These are phyloP conservation scores for Gadus macrocephalus DNA, from an alignment of 2,113 vertebrate genomes.

Conservation along the genomic window DNA sequence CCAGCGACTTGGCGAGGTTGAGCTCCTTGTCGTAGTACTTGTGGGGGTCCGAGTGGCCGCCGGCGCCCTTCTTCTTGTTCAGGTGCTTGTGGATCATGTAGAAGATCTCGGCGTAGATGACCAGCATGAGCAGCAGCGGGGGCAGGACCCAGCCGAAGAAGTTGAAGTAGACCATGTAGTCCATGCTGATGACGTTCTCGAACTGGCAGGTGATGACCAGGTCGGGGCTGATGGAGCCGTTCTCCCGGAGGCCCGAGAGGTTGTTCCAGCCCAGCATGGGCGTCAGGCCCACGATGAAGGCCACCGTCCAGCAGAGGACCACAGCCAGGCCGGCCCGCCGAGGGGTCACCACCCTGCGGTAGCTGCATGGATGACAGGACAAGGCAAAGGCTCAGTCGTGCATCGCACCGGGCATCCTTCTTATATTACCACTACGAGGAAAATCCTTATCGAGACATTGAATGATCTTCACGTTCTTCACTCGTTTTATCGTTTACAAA, in stretches of 20 bases:
- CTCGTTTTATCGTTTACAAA: too few species aligned
- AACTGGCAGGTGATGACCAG: slow-evolving; percentile 86
- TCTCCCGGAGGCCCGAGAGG: slow-evolving; percentile 67
- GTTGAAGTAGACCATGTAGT: slow-evolving; percentile 99
- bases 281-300: slow-evolving; percentile 87
- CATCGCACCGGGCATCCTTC: too few species aligned
- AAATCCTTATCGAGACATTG: too few species aligned
- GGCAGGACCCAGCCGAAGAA: slow-evolving; percentile 97
- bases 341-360: slow-evolving; percentile 86
- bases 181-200: slow-evolving; percentile 97
- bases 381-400: too few species aligned
- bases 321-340: slow-evolving; percentile 83
- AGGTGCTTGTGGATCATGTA: slow-evolving; percentile 96
- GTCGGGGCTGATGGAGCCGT: slow-evolving; percentile 65
- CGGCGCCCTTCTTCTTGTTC: slow-evolving; percentile 87
- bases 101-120: slow-evolving; percentile 95
- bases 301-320: slow-evolving; percentile 84
- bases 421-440: too few species aligned
- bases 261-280: slow-evolving; percentile 99
- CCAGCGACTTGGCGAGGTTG: slow-evolving; percentile 93
- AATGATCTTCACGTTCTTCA: too few species aligned
- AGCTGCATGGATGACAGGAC: slow-evolving; percentile 69
- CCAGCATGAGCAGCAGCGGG: slow-evolving; percentile 87
- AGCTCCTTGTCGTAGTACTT: slow-evolving; percentile 96
- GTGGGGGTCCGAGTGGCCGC: slow-evolving; percentile 80